Evolutionary conservation across 2,797 vertebrate genomes (phyloP), one percentile per base, ranked within the genome.

Genomic region (Amphiprion clarkii): DNA sequence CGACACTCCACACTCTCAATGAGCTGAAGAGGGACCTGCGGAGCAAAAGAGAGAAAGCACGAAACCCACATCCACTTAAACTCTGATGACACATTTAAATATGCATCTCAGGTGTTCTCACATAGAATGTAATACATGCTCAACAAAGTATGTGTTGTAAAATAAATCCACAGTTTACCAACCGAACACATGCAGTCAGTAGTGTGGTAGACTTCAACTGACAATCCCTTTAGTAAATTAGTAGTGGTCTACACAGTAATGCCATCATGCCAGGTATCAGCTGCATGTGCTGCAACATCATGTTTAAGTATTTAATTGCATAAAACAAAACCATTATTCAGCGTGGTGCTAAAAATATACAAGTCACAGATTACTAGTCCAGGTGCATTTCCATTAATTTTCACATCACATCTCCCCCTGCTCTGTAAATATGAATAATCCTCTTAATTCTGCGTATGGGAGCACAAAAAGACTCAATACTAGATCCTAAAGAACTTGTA

Each of bases 1-100:
- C 98, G 94, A 87, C 97, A 98, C 93, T 99, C 98, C 40, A 97
- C 96, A 1, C 93, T 95, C 92, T 99, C 98, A 36, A 99, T 97
- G 67, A 99, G 96, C 92, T 97, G 98, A 82, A 99, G 90, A 2
- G 98, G 98, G 89, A 99, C 96, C 98, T 99, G 93, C 19, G 19
- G 60, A 58, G 23, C 1, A 17, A 44, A 29, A n/a, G 31, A 62
- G 52, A 58, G 29, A 19, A 0, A 17, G 8, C 27, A 17, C 76
- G 23, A 82, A 5, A 44, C 13, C 29, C n/a, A 25, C 11, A 53
- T 8, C 17, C 23, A 19, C 54, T n/a, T 42, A 60, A 49, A 36
- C 13, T 39, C 6, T 49, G 25, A 17, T 10, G 16, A 17, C 7
- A 25, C 39, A 19, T 33, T 54, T 29, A 17, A 48, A 48, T 55